Percentiles rank a stretch among this genome's conserved stretches.
Conservation (phyloP, 1,140 invertebrate genomes). For the Neocloeon triangulifer region DNA sequence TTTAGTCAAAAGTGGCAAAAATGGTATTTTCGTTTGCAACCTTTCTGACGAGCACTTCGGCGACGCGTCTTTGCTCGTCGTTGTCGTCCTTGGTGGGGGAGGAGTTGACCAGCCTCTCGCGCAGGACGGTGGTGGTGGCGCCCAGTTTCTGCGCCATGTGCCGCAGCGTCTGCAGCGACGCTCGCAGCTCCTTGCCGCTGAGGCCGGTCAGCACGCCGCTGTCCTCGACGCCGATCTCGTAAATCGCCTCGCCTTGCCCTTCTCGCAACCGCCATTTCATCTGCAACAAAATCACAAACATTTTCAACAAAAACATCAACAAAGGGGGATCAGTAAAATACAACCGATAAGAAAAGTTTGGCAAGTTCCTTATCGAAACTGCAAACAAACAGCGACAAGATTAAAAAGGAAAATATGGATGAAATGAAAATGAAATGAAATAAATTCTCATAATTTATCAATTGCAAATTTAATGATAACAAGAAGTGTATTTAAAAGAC, state of each 20-base stretch:
- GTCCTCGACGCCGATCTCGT: constrained; percentile 90
- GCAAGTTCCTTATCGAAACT: too few species aligned
- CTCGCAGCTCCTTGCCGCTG: constrained; percentile 50
- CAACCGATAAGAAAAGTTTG: too few species aligned
- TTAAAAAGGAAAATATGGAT: too few species aligned
- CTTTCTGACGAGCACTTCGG: constrained; percentile 81
- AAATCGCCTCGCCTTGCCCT: constrained; percentile 83
- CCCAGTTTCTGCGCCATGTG: constrained; percentile 68
- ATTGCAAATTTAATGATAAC: too few species aligned
- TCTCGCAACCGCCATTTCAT: constrained; percentile 75
- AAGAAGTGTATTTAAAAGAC: too few species aligned
- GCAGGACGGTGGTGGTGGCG: constrained; percentile 50
- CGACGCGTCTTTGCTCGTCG: constrained; percentile 25
- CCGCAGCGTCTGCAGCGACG: constrained; percentile 56
- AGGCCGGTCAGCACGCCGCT: constrained; percentile 69
- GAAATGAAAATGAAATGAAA: too few species aligned
- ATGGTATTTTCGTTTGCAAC: too few species aligned
- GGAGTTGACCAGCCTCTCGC: constrained; percentile 25
- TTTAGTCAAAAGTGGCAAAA: too few species aligned
- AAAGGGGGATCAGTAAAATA: too few species aligned
- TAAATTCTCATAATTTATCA: too few species aligned
- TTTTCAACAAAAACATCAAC: too few species aligned
- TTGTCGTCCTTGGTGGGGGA: constrained; percentile 19
- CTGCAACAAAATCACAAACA: constrained; percentile 21
- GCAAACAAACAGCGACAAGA: too few species aligned